These are phyloP conservation scores for Leptatherina wallacei DNA, from an alignment of 2,797 vertebrate genomes.

Conservation along the genomic window DNA sequence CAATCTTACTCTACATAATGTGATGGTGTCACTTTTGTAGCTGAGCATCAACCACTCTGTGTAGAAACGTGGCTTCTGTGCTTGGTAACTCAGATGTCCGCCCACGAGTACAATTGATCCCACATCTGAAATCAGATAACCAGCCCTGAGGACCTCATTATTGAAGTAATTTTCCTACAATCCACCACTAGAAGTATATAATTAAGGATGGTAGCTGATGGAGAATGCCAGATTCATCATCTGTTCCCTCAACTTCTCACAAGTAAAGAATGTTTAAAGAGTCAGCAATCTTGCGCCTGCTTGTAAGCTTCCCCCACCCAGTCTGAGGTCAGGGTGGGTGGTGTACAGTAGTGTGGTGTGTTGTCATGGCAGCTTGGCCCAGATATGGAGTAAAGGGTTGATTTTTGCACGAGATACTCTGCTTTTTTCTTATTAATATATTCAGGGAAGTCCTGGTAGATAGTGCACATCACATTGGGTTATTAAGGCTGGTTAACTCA, in stretches of 20 bases:
- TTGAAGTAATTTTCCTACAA: conserved; percentile 40
- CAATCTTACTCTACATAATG: not conserved
- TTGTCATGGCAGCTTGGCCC: conserved; percentile 27
- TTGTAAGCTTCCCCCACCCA: conserved; percentile 7
- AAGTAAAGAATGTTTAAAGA: conserved; percentile 18
- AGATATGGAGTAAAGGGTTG: conserved; percentile 11
- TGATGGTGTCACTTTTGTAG: not conserved
- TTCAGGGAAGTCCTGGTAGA: not conserved
- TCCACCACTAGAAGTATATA: conserved; percentile 30
- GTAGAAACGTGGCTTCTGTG: conserved; percentile 5
- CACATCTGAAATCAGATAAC: conserved; percentile 31
- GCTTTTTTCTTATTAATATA: not conserved
- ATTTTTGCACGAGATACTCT: conserved; percentile 1
- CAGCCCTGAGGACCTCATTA: conserved; percentile 36
- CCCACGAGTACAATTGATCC: conserved; percentile 14
- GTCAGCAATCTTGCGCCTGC: conserved; percentile 17
- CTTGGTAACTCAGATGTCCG: not conserved
- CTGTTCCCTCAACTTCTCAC: conserved; percentile 5
- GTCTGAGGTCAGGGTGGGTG: conserved; percentile 49
- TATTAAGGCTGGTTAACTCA: not conserved
- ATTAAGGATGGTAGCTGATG: conserved; percentile 49
- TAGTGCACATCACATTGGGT: not conserved
- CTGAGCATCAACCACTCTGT: conserved; percentile 1
- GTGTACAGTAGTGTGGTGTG: conserved; percentile 9
- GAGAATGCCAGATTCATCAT: conserved; percentile 24